These are phyloP conservation scores for Coregonus ussuriensis DNA, from an alignment of 2,797 vertebrate species.

Conservation along the genomic window DNA sequence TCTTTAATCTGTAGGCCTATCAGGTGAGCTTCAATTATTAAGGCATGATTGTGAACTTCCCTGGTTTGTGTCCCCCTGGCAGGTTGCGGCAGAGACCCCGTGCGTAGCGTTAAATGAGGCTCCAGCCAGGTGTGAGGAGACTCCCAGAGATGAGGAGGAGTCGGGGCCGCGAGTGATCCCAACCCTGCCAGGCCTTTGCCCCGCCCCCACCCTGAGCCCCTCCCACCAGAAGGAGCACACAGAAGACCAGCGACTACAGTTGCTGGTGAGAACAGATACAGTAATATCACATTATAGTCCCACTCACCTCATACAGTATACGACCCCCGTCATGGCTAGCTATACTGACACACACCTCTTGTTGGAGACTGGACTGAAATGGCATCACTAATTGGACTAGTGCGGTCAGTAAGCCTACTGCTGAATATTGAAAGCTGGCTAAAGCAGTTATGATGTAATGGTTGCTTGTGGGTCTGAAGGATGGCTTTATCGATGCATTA, in stretches of 20 bases:
- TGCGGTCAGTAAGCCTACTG: too few species aligned
- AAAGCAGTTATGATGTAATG: background rate
- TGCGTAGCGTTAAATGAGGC: conserved; percentile 73
- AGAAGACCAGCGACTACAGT: conserved; percentile 76
- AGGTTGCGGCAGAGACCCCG: conserved; percentile 74
- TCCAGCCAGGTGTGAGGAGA: conserved; percentile 69
- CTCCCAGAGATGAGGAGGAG: conserved; percentile 69
- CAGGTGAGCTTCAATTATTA: background rate
- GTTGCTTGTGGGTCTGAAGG: background rate
- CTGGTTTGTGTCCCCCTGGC: conserved; percentile 13
- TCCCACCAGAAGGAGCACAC: conserved; percentile 70
- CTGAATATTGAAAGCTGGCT: too few species aligned
- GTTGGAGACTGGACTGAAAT: too few species aligned
- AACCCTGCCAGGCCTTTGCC: conserved; percentile 34
- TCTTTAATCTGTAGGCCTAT: background rate
- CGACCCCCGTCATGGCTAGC: too few species aligned
- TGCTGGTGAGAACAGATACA: conserved; percentile 80
- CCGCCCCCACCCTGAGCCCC: conserved; percentile 63
- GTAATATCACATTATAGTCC: background rate
- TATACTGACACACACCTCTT: background rate
- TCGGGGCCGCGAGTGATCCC: conserved; percentile 71
- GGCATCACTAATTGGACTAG: too few species aligned
- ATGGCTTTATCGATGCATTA: too few species aligned
- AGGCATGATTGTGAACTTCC: background rate
- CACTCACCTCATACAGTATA: too few species aligned